A percentile compares a stretch with the other conserved stretches of the same genome.
phyloP scores from a whole-genome alignment of 2,113 vertebrate species.

The Onychostruthus taczanowskii region DNA sequence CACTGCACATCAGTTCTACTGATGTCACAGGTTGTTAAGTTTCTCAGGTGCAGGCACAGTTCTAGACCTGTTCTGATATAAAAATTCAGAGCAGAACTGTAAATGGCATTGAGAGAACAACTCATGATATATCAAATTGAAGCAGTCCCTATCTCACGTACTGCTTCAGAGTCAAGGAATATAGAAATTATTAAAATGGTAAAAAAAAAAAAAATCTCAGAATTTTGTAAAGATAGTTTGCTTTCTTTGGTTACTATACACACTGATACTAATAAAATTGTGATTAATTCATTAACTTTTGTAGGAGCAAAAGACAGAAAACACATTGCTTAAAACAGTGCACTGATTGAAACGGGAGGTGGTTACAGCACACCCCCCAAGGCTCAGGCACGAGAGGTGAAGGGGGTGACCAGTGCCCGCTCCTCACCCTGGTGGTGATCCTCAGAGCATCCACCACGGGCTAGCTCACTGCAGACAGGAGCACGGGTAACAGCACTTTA shows the following conservation, averaged over 20 bases:
- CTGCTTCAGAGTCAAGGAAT: neutral
- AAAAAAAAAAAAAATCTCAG: neutral
- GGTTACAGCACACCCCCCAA: neutral
- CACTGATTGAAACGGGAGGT: neutral
- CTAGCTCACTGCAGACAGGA: neutral
- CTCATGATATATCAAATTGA: neutral
- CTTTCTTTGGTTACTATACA: neutral
- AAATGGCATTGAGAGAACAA: neutral
- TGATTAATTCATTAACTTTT: neutral
- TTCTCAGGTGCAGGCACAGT: neutral
- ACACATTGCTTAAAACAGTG: neutral
- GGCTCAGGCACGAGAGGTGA: fast-evolving
- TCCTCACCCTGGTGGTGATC: fast-evolving
- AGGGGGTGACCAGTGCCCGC: neutral
- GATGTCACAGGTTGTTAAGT: neutral
- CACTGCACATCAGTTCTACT: neutral
- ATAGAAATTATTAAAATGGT: neutral
- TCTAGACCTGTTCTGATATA: neutral
- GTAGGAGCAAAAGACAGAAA: neutral
- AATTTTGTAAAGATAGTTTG: neutral
- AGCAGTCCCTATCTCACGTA: neutral
- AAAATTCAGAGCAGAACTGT: neutral
- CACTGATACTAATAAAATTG: neutral
- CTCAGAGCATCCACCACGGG: neutral
- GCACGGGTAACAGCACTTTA: fast-evolving